Evolutionary conservation across 23 tunicate genomes (phyloP).

Genomic region (Styela plicata): DNA sequence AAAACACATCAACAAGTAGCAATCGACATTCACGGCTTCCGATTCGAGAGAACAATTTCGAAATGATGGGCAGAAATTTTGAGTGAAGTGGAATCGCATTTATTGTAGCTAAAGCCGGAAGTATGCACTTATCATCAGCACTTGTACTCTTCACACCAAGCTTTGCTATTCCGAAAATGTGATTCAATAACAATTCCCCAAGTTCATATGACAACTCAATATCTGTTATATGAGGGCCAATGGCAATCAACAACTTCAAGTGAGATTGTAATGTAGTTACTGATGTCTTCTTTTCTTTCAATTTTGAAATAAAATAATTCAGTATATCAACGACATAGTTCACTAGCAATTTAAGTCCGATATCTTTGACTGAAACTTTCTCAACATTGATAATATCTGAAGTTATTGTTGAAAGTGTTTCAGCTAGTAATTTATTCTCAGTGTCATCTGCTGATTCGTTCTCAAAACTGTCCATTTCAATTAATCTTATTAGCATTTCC

Average conservation of each 20-base stretch:
- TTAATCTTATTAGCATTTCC: conserved; percentile 33
- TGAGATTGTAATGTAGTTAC: conserved; percentile 4
- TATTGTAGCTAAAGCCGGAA: conserved; percentile 39
- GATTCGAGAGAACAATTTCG: conserved; percentile 51
- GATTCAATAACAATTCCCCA: conserved; percentile 51
- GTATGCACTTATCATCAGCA: conserved; percentile 17
- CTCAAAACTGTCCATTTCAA: neutral
- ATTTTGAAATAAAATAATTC: conserved; percentile 14
- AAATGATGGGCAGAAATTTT: conserved; percentile 30
- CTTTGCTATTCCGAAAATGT: conserved; percentile 27
- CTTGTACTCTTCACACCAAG: neutral
- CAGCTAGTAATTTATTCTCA: neutral
- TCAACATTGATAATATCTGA: neutral
- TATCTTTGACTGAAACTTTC: neutral
- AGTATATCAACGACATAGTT: conserved; percentile 5
- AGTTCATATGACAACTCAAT: conserved; percentile 35
- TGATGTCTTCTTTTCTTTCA: conserved; percentile 3
- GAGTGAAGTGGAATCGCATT: conserved; percentile 28
- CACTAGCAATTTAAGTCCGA: neutral
- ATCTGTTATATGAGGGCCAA: conserved; percentile 21
- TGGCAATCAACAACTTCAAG: neutral
- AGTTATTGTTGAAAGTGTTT: neutral
- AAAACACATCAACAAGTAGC: conserved; percentile 41
- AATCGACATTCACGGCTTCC: conserved; percentile 44
- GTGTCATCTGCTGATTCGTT: conserved; percentile 20